Conservation (phyloP, 2,888 invertebrate species). For the Drosophila quasianomalipes region DNA sequence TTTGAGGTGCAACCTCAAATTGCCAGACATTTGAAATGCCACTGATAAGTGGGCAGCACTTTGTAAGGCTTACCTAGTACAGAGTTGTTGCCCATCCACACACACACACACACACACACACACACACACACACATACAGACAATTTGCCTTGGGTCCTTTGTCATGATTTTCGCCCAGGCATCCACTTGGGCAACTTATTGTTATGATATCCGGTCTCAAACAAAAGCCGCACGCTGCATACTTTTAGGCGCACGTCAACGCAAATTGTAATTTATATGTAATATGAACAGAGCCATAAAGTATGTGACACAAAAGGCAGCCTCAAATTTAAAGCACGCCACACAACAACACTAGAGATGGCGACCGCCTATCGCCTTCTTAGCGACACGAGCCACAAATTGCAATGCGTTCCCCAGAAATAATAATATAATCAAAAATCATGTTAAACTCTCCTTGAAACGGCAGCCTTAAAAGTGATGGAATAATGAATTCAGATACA, state of each 20-base stretch:
- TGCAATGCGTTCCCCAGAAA: background rate
- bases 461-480: background rate
- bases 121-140: background rate
- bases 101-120: background rate
- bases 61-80: slow-evolving; percentile 47
- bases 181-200: slow-evolving; percentile 77
- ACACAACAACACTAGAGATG: slow-evolving; percentile 23
- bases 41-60: slow-evolving; percentile 34
- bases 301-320: slow-evolving; percentile 61
- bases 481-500: background rate
- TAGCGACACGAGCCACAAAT: slow-evolving; percentile 4
- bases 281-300: slow-evolving; percentile 79
- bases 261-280: slow-evolving; percentile 80
- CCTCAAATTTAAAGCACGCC: slow-evolving; percentile 54
- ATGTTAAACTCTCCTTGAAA: background rate
- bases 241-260: slow-evolving; percentile 78
- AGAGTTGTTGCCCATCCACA: background rate
- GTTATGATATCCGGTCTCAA: slow-evolving; percentile 79
- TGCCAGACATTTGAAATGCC: slow-evolving; percentile 41
- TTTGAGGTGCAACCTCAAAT: slow-evolving; percentile 49
- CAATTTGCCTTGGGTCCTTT: slow-evolving; percentile 43
- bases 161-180: slow-evolving; percentile 46
- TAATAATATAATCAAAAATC: background rate
- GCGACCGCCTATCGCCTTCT: background rate
- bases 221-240: slow-evolving; percentile 68